phyloP scores from a whole-genome alignment of 2,113 vertebrate genomes.

The Tinamus guttatus region DNA sequence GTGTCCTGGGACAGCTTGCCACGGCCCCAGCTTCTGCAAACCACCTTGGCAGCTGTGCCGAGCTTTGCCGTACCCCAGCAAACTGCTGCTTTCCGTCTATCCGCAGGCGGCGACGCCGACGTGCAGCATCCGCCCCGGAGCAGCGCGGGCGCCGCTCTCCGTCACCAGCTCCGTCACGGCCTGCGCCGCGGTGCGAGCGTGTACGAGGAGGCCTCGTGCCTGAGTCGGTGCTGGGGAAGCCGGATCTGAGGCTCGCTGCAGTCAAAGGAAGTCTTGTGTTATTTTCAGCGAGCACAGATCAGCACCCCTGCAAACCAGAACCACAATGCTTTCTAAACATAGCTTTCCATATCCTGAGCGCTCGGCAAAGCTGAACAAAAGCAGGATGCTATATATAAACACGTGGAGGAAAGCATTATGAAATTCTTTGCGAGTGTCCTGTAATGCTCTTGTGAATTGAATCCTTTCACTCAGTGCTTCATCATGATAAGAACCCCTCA shows the following conservation, averaged over 20 bases:
- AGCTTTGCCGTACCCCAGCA: neutral
- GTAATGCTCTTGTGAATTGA: slow-evolving; percentile 10
- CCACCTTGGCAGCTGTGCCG: neutral
- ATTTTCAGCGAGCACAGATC: neutral
- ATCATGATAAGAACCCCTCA: neutral
- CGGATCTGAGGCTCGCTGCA: neutral
- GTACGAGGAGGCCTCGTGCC: neutral
- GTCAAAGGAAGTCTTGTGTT: neutral
- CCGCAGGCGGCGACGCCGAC: neutral
- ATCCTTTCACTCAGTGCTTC: neutral
- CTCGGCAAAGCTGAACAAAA: slow-evolving; percentile 38
- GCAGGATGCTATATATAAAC: slow-evolving; percentile 44
- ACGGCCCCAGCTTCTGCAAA: accelerated
- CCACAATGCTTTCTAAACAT: slow-evolving; percentile 19
- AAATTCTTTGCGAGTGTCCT: neutral
- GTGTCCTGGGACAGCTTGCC: neutral
- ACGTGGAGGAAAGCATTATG: neutral
- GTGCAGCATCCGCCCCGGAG: neutral
- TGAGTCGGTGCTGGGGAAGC: neutral
- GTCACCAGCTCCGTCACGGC: accelerated
- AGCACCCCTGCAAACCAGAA: slow-evolving; percentile 7
- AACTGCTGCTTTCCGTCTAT: neutral
- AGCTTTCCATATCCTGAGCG: neutral
- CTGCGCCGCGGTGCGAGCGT: neutral
- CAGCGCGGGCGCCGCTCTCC: neutral